Evolutionary conservation across 2,888 invertebrate species (phyloP).

Genomic region (Drosophila falleni): DNA sequence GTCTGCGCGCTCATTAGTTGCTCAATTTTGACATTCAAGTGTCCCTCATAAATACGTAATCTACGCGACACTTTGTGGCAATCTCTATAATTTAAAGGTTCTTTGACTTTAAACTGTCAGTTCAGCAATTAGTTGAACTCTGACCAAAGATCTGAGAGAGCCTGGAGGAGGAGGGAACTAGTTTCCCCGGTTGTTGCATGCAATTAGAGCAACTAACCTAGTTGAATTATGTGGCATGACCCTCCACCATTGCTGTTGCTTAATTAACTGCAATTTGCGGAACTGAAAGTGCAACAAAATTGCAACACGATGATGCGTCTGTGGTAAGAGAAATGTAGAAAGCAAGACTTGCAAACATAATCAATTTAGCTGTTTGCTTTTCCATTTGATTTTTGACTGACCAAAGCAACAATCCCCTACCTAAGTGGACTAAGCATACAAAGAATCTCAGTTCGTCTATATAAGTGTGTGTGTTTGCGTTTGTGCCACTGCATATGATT

Average conservation of each 20-base stretch:
- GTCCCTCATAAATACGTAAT: constrained; percentile 24
- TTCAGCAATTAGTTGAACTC: constrained; percentile 71
- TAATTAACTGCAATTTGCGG: constrained; percentile 73
- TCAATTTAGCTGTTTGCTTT: constrained; percentile 73
- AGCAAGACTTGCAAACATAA: constrained; percentile 54
- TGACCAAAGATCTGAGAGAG: constrained; percentile 35
- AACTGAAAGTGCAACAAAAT: constrained; percentile 46
- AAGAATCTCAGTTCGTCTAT: constrained; percentile 3
- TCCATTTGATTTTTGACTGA: constrained; percentile 70
- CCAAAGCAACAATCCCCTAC: constrained; percentile 37
- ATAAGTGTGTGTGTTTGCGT: not conserved
- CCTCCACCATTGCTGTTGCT: constrained; percentile 29
- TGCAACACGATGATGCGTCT: constrained; percentile 18
- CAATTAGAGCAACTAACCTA: constrained; percentile 64
- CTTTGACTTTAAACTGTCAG: constrained; percentile 67
- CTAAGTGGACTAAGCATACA: constrained; percentile 35
- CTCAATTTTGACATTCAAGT: constrained; percentile 18
- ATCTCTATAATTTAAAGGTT: constrained; percentile 67
- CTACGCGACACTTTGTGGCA: constrained; percentile 12
- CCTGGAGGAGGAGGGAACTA: not conserved
- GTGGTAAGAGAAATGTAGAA: constrained; percentile 4
- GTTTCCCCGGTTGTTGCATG: constrained; percentile 19
- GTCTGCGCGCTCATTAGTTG: constrained; percentile 16
- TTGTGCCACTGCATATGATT: constrained; percentile 35
- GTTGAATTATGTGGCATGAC: constrained; percentile 59